Evolutionary conservation across 2,888 invertebrate genomes (phyloP), one percentile per base, ranked within the genome.

Genomic region (Hybos culiciformis): DNA sequence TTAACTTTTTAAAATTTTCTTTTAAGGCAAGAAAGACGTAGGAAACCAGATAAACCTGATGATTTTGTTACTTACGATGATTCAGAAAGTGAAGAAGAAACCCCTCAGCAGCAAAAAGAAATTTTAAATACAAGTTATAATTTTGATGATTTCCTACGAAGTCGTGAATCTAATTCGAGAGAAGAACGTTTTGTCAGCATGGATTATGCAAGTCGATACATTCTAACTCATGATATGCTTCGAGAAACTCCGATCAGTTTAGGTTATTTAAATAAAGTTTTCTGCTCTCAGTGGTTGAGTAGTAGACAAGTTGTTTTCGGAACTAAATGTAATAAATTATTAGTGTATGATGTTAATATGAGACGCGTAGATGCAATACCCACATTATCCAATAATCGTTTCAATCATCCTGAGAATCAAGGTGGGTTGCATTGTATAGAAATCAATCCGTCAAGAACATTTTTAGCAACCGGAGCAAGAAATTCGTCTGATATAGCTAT

Each of bases 261-360:
- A 49, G 84, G 83, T 52, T 85, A 82, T 63, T 83, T 88, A 73
- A 90, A 90, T 67, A 90, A 90, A 68, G 87, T 88, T 46, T 96
- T 94, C 71, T 91, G 93, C 62, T 91, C 93, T 0, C 84, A 92
- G 63, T 96, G 96, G 94, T 73, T 96, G 31, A 90, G 88, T 53
- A 88, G 91, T 67, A 75, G 90, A 56, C 92, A 93, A 70, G 85
- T 96, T 44, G 90, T 93, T 18, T 91, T 93, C 64, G 96, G 94
- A 42, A 94, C 94, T 40, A 96, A 96, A 67, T 94, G 96, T 68
- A 94, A 94, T 69, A 92, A 91, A 81, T 67, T 94, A 49, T 83
- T 92, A 76, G 91, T 94, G 24, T 84, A 92, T 64, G 91, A 94
- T 66, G 85, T 92, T 12, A 78, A 81, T 21, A 87, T 85, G 29